A percentile compares a stretch with the other conserved stretches of the same genome.
phyloP scores from a whole-genome alignment of 2,113 vertebrate species.

The Corapipo altera region DNA sequence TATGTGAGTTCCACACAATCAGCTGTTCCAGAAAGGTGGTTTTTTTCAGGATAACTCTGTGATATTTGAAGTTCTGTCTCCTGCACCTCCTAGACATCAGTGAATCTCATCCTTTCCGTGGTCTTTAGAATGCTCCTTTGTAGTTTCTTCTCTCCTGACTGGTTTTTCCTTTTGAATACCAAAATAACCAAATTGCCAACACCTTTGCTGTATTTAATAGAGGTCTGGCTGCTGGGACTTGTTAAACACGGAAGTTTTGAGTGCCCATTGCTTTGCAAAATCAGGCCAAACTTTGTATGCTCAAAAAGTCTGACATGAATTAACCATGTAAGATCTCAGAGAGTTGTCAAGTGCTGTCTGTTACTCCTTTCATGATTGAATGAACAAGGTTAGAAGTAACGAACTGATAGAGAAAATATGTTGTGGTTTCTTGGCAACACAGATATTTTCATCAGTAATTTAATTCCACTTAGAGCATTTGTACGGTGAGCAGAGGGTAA shows the following conservation, averaged over 20 bases:
- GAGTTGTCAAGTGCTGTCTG: background rate
- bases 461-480: background rate
- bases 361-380: background rate
- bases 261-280: background rate
- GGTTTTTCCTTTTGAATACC: constrained; percentile 15
- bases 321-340: background rate
- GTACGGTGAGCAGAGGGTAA: background rate
- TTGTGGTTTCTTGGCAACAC: background rate
- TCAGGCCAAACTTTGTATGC: background rate
- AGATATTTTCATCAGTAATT: background rate
- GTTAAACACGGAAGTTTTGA: background rate
- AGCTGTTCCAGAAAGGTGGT: background rate
- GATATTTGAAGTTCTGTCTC: background rate
- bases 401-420: background rate
- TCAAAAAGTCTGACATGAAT: background rate
- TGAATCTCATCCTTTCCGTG: background rate
- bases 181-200: background rate
- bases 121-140: background rate
- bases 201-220: background rate
- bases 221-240: background rate
- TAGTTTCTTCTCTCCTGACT: constrained; percentile 18
- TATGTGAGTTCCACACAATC: background rate
- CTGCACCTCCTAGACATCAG: background rate
- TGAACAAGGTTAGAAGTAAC: background rate
- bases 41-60: background rate